Evolutionary conservation across 1,140 invertebrate species (phyloP).

Genomic region (Liolophura sinensis): DNA sequence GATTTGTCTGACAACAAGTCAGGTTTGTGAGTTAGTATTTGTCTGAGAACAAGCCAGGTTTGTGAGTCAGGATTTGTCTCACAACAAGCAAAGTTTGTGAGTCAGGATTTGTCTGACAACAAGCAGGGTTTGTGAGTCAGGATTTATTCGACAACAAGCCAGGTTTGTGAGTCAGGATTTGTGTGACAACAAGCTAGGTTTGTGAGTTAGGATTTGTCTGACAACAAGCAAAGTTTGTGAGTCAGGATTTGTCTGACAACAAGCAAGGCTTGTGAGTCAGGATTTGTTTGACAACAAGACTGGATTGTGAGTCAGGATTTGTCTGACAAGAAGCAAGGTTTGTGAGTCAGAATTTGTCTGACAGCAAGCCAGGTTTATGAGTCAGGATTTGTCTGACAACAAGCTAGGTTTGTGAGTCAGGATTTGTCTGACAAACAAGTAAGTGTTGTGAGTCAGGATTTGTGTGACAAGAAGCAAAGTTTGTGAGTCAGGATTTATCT

Average conservation of each 20-base stretch:
- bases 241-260: constrained; percentile 30
- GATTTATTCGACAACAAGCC: too few species aligned
- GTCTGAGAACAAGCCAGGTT: constrained; percentile 45
- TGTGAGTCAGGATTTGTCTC: constrained; percentile 33
- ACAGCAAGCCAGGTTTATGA: too few species aligned
- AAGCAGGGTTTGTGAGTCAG: constrained; percentile 32
- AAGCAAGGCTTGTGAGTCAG: constrained; percentile 36
- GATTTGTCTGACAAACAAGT: background rate
- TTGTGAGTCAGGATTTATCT: too few species aligned
- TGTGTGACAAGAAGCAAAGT: too few species aligned
- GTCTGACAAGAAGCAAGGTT: constrained; percentile 45
- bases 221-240: background rate
- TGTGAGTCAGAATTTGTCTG: constrained; percentile 3
- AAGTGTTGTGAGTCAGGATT: background rate
- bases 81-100: constrained; percentile 33
- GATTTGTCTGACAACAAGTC: background rate
- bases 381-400: too few species aligned
- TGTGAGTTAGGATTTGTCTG: background rate
- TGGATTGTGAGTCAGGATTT: constrained; percentile 38
- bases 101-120: constrained; percentile 42
- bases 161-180: too few species aligned
- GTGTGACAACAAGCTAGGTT: too few species aligned
- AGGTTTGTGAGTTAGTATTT: background rate
- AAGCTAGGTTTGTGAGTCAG: background rate
- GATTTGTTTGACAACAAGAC: constrained; percentile 34